Base-by-base conservation (phyloP, 2,888 invertebrate species). In the Leptopterna dolabrata region DNA sequence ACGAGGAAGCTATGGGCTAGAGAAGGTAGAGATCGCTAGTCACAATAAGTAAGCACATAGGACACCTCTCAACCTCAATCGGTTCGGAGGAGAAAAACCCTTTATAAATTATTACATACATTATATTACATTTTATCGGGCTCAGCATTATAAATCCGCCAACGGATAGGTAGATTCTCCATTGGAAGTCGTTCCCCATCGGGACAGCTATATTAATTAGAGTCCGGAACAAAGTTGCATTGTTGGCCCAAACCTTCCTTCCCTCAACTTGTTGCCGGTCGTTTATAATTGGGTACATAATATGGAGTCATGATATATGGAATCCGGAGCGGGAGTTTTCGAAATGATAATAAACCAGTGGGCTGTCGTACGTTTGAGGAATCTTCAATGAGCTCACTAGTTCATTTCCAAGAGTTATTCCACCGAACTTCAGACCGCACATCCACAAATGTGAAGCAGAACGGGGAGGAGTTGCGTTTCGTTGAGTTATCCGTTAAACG, bases 121-220 rank as follows among this genome's bases (percentile, higher is more conserved):
- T n/a, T n/a, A 19, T 9, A 27, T 63, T 63, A 19, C 63, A 63
- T 63, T 63, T 63, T 63, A 63, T 63, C 7, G 63, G 24, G 63
- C 19, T 24, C 24, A 13, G 24, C 13, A 24, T 63, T 63, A 63
- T 24, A 63, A 63, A 24, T 27, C 63, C 24, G 7, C 27, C 24
- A 6, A 27, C 51, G 63, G 24, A 63, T 63, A 27, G 7, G n/a
- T 55, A n/a, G n/a, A n/a, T 55, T 24, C 63, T 24, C 19, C 24
- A 11, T 24, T 0, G 63, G 13, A 63, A 63, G 63, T 19, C 24
- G 51, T 63, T 63, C 24, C 63, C 63, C 63, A 24, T 63, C 63
- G 63, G 63, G 63, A 24, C 24, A 63, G 63, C 63, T 63, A 63
- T 63, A 63, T 63, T 63, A 63, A 63, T 63, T 63, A 63, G 63